Conservation (phyloP, 2,113 vertebrate species). For the Hypanus sabinus region DNA sequence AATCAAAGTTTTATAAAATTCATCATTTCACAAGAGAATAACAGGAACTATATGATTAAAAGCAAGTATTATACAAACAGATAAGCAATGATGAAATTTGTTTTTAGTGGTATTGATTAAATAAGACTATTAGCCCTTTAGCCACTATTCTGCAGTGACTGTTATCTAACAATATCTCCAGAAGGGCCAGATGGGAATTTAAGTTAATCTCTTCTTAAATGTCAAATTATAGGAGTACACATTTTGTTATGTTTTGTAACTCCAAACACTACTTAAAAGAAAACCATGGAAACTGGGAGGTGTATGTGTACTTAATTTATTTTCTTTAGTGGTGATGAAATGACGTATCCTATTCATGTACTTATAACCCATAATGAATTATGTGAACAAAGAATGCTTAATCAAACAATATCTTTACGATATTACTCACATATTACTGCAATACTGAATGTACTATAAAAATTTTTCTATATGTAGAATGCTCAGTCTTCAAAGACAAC, state of each 20-base stretch:
- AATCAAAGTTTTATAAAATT: not conserved
- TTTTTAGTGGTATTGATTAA: not conserved
- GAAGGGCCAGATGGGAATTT: not conserved
- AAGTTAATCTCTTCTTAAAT: not conserved
- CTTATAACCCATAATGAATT: too few relatives aligned
- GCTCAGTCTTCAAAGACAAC: not conserved
- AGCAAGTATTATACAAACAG: not conserved
- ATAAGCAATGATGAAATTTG: not conserved
- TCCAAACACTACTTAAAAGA: too few relatives aligned
- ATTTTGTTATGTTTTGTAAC: not conserved
- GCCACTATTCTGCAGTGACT: not conserved
- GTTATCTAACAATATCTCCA: not conserved
- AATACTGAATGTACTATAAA: too few relatives aligned
- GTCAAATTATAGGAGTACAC: not conserved
- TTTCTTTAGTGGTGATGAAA: too few relatives aligned
- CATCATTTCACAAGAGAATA: not conserved
- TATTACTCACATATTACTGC: too few relatives aligned
- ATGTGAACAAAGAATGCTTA: too few relatives aligned
- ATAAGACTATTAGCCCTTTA: not conserved
- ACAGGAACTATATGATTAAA: not conserved
- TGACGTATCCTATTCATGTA: too few relatives aligned
- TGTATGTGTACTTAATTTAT: too few relatives aligned
- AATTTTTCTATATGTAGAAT: not conserved
- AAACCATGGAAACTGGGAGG: too few relatives aligned
- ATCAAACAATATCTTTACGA: too few relatives aligned